Conservation (phyloP, 2,797 vertebrate genomes). For the Eospalax fontanierii region DNA sequence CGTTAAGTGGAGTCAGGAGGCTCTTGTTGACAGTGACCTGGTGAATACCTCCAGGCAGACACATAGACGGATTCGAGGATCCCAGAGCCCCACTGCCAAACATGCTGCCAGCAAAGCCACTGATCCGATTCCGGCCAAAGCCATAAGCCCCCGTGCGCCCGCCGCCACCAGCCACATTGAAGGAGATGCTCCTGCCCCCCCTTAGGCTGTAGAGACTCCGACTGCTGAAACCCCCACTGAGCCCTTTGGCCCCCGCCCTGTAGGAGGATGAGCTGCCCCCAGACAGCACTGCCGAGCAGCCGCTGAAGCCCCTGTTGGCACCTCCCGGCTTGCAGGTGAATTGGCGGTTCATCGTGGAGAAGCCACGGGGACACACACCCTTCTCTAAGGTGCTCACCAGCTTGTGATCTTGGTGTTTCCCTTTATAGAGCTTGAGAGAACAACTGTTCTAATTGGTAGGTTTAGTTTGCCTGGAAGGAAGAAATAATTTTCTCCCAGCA, state of each 20-base stretch:
- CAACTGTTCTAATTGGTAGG: slow-evolving; percentile 75
- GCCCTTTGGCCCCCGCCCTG: slow-evolving; percentile 63
- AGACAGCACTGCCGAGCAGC: slow-evolving; percentile 69
- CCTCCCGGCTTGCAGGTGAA: slow-evolving; percentile 79
- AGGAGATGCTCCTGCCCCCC: slow-evolving; percentile 61
- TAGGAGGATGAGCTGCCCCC: slow-evolving; percentile 63
- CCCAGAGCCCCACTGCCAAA: slow-evolving; percentile 73
- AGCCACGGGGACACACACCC: not conserved
- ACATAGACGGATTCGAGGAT: not conserved
- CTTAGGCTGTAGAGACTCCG: slow-evolving; percentile 82
- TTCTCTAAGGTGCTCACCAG: slow-evolving; percentile 15
- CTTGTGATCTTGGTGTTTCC: not conserved
- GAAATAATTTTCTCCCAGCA: slow-evolving; percentile 80
- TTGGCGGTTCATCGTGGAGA: slow-evolving; percentile 80
- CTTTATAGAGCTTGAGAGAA: slow-evolving; percentile 81
- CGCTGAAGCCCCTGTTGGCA: slow-evolving; percentile 76
- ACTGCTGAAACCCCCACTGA: slow-evolving; percentile 77
- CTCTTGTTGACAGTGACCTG: slow-evolving; percentile 90
- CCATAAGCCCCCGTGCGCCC: slow-evolving; percentile 64
- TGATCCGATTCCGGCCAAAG: slow-evolving; percentile 56
- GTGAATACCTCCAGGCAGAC: slow-evolving; percentile 77
- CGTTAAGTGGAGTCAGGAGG: slow-evolving; percentile 91
- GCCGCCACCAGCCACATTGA: slow-evolving; percentile 60
- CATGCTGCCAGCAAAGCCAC: slow-evolving; percentile 81
- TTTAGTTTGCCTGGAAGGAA: slow-evolving; percentile 84